Percentiles rank a stretch among this genome's conserved stretches.
These are phyloP conservation scores for Drepanosiphum platanoidis DNA, from an alignment of 2,888 invertebrate species.

Conservation along the genomic window DNA sequence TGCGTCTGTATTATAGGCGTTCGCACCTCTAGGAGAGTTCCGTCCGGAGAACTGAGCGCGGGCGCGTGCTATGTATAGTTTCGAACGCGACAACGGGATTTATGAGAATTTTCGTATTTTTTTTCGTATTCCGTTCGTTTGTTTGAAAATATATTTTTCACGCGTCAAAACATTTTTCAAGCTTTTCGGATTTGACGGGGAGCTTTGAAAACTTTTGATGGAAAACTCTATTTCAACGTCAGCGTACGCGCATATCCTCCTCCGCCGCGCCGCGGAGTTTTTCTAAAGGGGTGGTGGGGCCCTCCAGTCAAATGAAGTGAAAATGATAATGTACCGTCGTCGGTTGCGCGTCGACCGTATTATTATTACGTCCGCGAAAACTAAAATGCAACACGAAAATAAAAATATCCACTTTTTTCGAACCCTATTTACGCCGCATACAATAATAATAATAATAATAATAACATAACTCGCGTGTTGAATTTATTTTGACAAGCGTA, in stretches of 20 bases:
- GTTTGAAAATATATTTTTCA: slow-evolving; percentile 44
- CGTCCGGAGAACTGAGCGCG: not conserved
- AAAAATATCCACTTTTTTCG: slow-evolving; percentile 26
- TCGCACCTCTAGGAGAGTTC: not conserved
- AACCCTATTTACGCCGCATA: not conserved
- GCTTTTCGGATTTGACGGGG: slow-evolving; percentile 55
- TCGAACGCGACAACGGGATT: slow-evolving; percentile 21
- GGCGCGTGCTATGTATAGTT: not conserved
- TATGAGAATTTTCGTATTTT: not conserved
- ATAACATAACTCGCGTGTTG: not conserved
- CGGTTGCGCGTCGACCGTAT: not conserved
- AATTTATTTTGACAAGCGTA: not conserved
- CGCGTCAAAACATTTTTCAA: slow-evolving; percentile 58
- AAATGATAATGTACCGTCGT: slow-evolving; percentile 43
- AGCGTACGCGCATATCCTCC: slow-evolving; percentile 9
- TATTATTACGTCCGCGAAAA: slow-evolving; percentile 23
- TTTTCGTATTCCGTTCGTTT: not conserved
- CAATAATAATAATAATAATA: too few relatives aligned
- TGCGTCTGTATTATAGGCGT: not conserved
- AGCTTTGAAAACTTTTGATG: slow-evolving; percentile 58
- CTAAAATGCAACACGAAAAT: not conserved
- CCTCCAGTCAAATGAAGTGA: slow-evolving; percentile 54
- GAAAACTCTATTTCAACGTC: slow-evolving; percentile 50
- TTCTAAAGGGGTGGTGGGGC: slow-evolving; percentile 45
- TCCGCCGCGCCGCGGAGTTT: slow-evolving; percentile 29